These are phyloP conservation scores for Mesochorus sp. DNA, from an alignment of 2,888 invertebrate species.

Conservation along the genomic window DNA sequence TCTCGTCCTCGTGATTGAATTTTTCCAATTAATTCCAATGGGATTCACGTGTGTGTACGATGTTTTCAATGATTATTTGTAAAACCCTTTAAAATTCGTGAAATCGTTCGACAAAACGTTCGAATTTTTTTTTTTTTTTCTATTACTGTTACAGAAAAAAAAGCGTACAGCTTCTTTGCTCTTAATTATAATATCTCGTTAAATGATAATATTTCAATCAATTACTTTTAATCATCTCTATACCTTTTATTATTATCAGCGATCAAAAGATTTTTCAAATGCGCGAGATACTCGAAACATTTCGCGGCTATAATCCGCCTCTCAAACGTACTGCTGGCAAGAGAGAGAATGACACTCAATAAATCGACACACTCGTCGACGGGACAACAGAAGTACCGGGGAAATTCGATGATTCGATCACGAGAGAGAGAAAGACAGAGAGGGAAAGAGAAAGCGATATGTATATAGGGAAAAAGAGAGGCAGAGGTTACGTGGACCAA, in stretches of 20 bases:
- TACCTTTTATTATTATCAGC: background rate
- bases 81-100: background rate
- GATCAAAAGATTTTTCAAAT: background rate
- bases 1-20: background rate
- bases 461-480: background rate
- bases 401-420: conserved; percentile 59
- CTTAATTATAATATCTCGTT: background rate
- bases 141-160: background rate
- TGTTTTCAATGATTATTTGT: background rate
- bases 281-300: conserved; percentile 31
- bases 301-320: conserved; percentile 26
- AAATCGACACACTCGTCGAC: conserved; percentile 40
- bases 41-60: background rate
- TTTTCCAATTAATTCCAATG: background rate
- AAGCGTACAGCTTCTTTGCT: background rate
- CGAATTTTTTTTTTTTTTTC: background rate
- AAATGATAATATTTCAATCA: background rate
- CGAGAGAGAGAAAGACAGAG: conserved; percentile 30
- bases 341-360: conserved; percentile 50
- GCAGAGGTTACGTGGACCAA: conserved; percentile 48
- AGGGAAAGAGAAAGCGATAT: conserved; percentile 23
- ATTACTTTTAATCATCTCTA: background rate
- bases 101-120: background rate
- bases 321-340: conserved; percentile 10
- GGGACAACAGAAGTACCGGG: conserved; percentile 44